phyloP scores from a whole-genome alignment of 2,888 invertebrate species.

The Rhagonycha fulva region DNA sequence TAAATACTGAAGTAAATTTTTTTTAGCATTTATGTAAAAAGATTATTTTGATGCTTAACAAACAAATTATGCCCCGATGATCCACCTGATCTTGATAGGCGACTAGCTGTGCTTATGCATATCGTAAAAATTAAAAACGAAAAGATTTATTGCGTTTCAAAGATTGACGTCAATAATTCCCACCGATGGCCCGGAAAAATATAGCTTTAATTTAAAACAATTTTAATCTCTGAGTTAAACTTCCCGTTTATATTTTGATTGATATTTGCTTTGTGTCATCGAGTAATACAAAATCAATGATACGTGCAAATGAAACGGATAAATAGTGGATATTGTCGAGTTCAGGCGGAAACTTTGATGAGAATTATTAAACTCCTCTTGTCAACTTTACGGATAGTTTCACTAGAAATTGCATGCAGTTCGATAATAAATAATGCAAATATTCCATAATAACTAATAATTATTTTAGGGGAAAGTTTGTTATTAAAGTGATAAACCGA shows the following conservation, averaged over 20 bases:
- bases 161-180: no score
- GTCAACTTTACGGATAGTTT: neutral
- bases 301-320: neutral
- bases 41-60: no score
- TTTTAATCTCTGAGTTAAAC: neutral
- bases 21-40: no score
- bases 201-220: neutral
- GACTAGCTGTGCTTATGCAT: no score
- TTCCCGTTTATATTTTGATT: neutral
- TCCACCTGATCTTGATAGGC: no score
- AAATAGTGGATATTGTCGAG: neutral
- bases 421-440: neutral
- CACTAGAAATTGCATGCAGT: neutral
- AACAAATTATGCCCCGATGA: no score
- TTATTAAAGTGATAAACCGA: neutral
- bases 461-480: no score
- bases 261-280: neutral
- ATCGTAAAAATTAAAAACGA: no score
- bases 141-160: no score
- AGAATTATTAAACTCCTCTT: neutral
- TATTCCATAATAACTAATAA: no score
- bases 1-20: no score
- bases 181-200: neutral
- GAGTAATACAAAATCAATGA: neutral
- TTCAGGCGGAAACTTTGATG: neutral